phyloP scores from a whole-genome alignment of 2,888 invertebrate genomes.

The Polylopha cassiicola region DNA sequence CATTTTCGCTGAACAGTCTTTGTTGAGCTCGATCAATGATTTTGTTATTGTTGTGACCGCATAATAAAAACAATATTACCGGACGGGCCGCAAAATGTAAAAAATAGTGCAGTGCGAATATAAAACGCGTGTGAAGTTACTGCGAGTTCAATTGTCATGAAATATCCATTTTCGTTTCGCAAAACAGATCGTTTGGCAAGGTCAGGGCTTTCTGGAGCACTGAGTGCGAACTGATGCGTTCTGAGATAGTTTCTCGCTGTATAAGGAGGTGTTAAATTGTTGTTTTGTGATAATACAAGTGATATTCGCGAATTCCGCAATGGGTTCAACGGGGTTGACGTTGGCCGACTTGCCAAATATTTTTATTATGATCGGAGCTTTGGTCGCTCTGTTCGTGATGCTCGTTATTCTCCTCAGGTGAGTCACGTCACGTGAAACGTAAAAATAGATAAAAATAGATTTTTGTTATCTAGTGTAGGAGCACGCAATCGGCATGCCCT shows the following conservation, averaged over 20 bases:
- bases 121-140: conserved; percentile 40
- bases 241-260: conserved; percentile 33
- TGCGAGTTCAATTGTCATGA: conserved; percentile 32
- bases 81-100: conserved; percentile 28
- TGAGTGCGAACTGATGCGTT: conserved; percentile 53
- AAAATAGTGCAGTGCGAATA: conserved; percentile 39
- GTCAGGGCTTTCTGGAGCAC: conserved; percentile 39
- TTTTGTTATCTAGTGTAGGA: conserved; percentile 10
- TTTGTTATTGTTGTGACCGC: conserved; percentile 66
- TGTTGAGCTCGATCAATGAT: conserved; percentile 56
- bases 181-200: conserved; percentile 45
- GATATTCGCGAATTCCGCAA: conserved; percentile 31
- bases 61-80: conserved; percentile 40
- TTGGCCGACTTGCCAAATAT: conserved; percentile 86
- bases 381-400: conserved; percentile 85
- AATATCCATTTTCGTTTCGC: conserved; percentile 40
- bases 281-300: conserved; percentile 38
- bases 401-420: conserved; percentile 86
- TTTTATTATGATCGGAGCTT: conserved; percentile 84
- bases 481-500: background rate
- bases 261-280: conserved; percentile 38
- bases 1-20: conserved; percentile 36
- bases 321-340: conserved; percentile 77
- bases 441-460: conserved; percentile 16
- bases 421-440: conserved; percentile 35